Evolutionary conservation across 2,797 vertebrate genomes (phyloP).

Genomic region (Capromys pilorides): DNA sequence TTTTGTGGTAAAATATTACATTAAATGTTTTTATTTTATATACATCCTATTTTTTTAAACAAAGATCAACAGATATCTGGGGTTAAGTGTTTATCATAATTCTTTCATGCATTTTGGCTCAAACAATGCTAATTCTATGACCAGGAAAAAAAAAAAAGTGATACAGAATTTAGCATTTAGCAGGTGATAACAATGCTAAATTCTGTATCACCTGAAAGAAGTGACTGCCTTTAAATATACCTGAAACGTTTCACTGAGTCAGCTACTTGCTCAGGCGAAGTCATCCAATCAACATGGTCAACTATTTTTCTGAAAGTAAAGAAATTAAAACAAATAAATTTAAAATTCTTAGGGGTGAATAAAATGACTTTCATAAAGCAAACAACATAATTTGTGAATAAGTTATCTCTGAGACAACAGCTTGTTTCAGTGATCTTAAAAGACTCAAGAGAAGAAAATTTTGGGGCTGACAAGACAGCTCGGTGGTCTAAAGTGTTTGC

Average conservation of each 20-base stretch:
- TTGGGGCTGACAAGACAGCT: too few species aligned
- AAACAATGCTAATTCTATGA: background rate
- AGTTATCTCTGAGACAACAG: background rate
- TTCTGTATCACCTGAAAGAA: conserved; percentile 43
- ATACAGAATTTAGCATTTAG: too few species aligned
- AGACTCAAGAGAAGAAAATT: conserved; percentile 15
- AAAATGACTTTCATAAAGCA: conserved; percentile 10
- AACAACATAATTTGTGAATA: conserved; percentile 1
- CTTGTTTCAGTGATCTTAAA: conserved; percentile 4
- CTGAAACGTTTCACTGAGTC: conserved; percentile 99
- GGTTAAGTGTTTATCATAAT: conserved; percentile 16
- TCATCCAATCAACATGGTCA: conserved; percentile 98
- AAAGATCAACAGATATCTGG: background rate
- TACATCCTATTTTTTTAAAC: background rate
- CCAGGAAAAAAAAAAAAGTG: conserved; percentile 27
- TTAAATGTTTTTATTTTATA: conserved; percentile 45
- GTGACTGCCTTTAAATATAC: conserved; percentile 85
- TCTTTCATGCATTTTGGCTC: conserved; percentile 28
- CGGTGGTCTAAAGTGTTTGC: too few species aligned
- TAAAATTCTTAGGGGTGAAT: conserved; percentile 35
- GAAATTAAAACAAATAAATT: conserved; percentile 32
- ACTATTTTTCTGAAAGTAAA: conserved; percentile 95
- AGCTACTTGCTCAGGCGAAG: conserved; percentile 97
- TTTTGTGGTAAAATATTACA: conserved; percentile 43
- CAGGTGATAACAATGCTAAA: conserved; percentile 33